These are phyloP conservation scores for Malthinus flaveolus DNA, from an alignment of 2,888 invertebrate genomes.

Conservation along the genomic window DNA sequence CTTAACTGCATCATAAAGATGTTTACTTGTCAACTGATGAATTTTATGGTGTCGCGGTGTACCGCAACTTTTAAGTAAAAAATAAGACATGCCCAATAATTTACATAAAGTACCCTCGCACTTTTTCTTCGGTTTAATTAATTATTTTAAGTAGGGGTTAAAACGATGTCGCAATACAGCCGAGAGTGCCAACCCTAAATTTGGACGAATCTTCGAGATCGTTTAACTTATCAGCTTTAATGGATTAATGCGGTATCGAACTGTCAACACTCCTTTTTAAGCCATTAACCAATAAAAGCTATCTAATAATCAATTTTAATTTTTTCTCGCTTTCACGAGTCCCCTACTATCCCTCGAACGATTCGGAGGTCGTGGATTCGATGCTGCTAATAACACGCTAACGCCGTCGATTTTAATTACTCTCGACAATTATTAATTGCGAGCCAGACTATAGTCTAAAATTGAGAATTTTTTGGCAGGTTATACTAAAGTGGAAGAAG, in stretches of 20 bases:
- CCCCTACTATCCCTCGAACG: background rate
- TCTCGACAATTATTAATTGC: no score
- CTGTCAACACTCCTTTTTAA: conserved; percentile 52
- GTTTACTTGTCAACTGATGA: conserved; percentile 46
- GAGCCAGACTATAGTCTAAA: no score
- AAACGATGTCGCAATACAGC: conserved; percentile 21
- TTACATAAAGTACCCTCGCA: background rate
- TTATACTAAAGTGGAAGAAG: background rate
- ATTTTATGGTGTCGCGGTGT: conserved; percentile 50
- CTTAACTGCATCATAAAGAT: conserved; percentile 51
- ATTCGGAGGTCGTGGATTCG: background rate
- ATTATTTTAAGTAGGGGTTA: background rate
- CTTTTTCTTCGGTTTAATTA: background rate
- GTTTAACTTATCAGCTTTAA: conserved; percentile 54
- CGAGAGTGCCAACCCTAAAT: conserved; percentile 38
- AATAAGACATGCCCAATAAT: conserved; percentile 12
- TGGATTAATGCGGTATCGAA: conserved; percentile 56
- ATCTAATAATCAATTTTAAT: background rate
- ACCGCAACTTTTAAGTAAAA: conserved; percentile 35
- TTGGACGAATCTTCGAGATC: conserved; percentile 47
- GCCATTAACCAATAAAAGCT: conserved; percentile 43
- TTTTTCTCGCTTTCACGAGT: conserved; percentile 22
- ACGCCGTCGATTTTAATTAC: no score
- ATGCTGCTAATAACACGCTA: background rate
- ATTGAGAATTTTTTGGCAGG: background rate